A percentile compares a stretch with the other conserved stretches of the same genome.
Conservation (phyloP, 2,888 invertebrate genomes). For the Tachina grossa region DNA sequence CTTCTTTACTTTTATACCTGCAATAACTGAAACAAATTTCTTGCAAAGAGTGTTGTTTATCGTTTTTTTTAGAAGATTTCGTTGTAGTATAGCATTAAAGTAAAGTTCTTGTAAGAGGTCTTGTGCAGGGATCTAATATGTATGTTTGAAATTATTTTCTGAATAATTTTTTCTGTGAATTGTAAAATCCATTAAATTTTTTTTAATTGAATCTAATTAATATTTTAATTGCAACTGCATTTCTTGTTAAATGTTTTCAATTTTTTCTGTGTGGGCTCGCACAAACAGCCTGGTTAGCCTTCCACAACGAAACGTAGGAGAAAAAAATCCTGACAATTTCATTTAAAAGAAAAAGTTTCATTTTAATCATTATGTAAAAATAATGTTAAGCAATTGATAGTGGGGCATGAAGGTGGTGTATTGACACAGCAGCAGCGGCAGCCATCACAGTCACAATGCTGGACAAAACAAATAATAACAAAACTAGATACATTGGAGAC, state of each 20-base stretch:
- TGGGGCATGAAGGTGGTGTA: constrained; percentile 55
- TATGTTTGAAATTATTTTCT: too few species aligned
- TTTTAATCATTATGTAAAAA: constrained; percentile 66
- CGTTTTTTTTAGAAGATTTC: too few species aligned
- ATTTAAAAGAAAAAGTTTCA: constrained; percentile 51
- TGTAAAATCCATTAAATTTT: neutral
- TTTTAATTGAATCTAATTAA: neutral
- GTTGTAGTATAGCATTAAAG: too few species aligned
- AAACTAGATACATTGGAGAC: constrained; percentile 56
- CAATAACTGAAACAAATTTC: too few species aligned
- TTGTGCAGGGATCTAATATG: too few species aligned
- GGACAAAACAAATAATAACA: constrained; percentile 37
- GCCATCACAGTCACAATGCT: constrained; percentile 41
- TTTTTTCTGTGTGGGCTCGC: too few species aligned
- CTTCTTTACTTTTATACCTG: too few species aligned
- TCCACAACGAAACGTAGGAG: too few species aligned
- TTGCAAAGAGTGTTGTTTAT: too few species aligned
- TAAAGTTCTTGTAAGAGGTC: too few species aligned
- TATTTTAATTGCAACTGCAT: neutral
- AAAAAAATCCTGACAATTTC: constrained; percentile 52
- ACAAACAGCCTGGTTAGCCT: constrained; percentile 30
- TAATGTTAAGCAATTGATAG: constrained; percentile 59
- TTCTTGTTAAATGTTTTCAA: too few species aligned
- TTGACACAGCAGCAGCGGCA: constrained; percentile 11
- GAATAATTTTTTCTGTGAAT: too few species aligned